Evolutionary conservation across 2,888 invertebrate species (phyloP), one percentile per base, ranked within the genome.

Genomic region (Heteromurus nitidus): DNA sequence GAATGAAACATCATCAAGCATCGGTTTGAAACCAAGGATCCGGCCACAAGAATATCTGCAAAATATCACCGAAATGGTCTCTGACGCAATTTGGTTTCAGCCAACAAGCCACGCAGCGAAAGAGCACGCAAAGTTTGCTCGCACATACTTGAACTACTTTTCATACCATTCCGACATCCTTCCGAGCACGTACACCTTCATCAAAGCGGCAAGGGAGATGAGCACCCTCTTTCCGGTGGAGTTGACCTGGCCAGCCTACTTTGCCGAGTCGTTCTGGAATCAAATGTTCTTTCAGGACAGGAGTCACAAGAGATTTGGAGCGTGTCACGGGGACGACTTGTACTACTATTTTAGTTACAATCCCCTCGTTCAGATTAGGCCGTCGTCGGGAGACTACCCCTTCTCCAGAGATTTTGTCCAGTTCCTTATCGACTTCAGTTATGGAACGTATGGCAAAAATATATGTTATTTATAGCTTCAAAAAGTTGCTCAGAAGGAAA

Each of bases 81-180:
- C 82, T 20, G 86, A 85, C 22, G 77, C 85, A 11, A 42, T 77
- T 5, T 86, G 85, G 69, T 85, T 82, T 67, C 80, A 83, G 50
- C 81, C 82, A n/a, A 82, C 77, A 16, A 80, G 75, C 30, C 65
- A 82, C 24, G 72, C 84, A 16, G 84, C 82, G 0, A 30, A 62
- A 7, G 53, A 83, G 7, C 84, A 84, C 30, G 75, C 83, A 13
- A 83, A 84, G 64, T 64, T 70, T 9, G 77, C 85, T 24, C 85
- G 85, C 3, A 83, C 84, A 9, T 85, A 85, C 58, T 42, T 83
- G 13, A 85, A 85, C 64, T 86, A 84, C 44, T 85, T 83, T 65
- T 68, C 69, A 0, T 84, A 85, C 55, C 65, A 70, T 53, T 84
- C 83, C 1, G 72, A 74, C 16, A 72, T 80, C 24, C 55, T 84